A percentile compares a stretch with the other conserved stretches of the same genome.
Conservation (phyloP, 2,113 vertebrate genomes). For the Pachyramphus minor region DNA sequence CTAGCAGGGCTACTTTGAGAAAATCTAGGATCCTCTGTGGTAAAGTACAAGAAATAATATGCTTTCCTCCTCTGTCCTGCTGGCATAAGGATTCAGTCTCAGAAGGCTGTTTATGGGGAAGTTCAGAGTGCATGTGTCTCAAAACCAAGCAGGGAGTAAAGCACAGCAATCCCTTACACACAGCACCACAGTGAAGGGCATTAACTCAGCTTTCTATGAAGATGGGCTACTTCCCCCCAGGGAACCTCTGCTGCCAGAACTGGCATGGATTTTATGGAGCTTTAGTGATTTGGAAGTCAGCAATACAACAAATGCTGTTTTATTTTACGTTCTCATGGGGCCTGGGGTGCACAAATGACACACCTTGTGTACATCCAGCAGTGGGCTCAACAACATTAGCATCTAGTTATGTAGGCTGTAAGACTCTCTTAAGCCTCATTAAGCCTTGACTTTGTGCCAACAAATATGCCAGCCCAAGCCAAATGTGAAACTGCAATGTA, state of each 20-base stretch:
- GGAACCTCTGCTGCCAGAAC: neutral
- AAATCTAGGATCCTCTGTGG: neutral
- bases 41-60: neutral
- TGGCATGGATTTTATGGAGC: neutral
- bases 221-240: neutral
- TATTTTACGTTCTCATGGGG: neutral
- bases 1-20: neutral
- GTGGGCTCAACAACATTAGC: neutral
- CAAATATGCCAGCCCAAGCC: neutral
- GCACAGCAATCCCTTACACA: rapidly evolving
- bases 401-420: neutral
- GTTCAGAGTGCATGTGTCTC: neutral
- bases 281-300: neutral
- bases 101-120: neutral
- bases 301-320: neutral
- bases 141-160: neutral
- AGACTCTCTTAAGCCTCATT: neutral
- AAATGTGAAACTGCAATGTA: neutral
- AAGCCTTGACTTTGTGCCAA: neutral
- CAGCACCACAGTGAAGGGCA: neutral
- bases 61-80: neutral
- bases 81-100: neutral
- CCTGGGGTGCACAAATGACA: neutral
- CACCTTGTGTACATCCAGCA: neutral
- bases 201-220: neutral